Conservation (phyloP, 1,140 invertebrate species). For the Steinernema khuongi region DNA sequence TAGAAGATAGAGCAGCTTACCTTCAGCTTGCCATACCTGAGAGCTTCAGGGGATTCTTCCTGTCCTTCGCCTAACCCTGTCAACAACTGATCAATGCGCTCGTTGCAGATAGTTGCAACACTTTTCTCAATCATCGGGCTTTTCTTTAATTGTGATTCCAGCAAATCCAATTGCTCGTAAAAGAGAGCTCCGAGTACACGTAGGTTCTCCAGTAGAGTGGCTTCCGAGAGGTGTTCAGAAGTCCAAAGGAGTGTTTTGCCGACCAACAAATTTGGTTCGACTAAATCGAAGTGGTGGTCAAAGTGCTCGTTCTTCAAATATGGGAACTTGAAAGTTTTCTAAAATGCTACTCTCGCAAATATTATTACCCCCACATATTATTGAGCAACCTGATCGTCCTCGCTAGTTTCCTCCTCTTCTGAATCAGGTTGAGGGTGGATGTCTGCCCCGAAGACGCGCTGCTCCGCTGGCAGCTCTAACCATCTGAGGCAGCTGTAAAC, state of each 20-base stretch:
- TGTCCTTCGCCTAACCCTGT: background rate
- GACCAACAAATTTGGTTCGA: conserved; percentile 66
- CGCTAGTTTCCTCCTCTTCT: conserved; percentile 55
- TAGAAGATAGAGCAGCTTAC: too few relatives aligned
- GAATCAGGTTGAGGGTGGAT: conserved; percentile 14
- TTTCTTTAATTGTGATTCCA: background rate
- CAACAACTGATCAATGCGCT: background rate
- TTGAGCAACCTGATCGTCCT: conserved; percentile 58
- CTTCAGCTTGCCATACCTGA: background rate
- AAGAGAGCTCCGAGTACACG: conserved; percentile 22
- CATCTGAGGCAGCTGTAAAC: conserved; percentile 73
- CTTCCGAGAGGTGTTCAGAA: conserved; percentile 61
- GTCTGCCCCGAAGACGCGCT: conserved; percentile 47
- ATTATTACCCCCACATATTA: conserved; percentile 23
- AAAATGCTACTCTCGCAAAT: conserved; percentile 15
- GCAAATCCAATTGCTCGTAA: conserved; percentile 17
- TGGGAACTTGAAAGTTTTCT: conserved; percentile 71
- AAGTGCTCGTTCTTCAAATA: conserved; percentile 75
- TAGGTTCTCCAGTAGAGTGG: background rate
- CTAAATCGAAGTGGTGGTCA: conserved; percentile 81
- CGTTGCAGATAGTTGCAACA: background rate
- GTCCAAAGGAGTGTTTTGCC: conserved; percentile 73
- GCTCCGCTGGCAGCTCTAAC: conserved; percentile 47
- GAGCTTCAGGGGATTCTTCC: background rate
- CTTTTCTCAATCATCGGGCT: background rate